Base-by-base conservation (phyloP, 2,888 invertebrate species). In the Apodemia duryi region DNA sequence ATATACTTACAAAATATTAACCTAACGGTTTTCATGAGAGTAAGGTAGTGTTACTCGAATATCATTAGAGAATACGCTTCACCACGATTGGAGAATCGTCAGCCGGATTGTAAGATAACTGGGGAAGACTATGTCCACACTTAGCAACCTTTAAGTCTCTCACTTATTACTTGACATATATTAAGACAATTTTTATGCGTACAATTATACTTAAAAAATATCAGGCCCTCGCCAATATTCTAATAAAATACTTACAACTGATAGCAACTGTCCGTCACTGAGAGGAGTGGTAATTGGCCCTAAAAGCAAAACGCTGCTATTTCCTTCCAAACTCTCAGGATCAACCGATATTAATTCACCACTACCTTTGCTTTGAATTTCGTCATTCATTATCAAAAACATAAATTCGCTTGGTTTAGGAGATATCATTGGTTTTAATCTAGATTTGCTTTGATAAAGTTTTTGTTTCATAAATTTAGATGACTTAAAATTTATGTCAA, bases 341-440 rank as follows among this genome's bases (percentile, higher is more conserved):
- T 91, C 89, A 10, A 90, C 90, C 5, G 78, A 75, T 70, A 91
- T 82, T 4, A 90, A 73, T 62, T 85, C 87, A 54, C 85, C 86
- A 67, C 78, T 78, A 13, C 46, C 46, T 68, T 82, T 84, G 65
- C 76, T 84, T 69, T 79, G 84, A 51, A 91, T 81, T 78, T 90
- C 91, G 54, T 91, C 91, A 71, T 91, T 91, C 57, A 91, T 74
- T 41, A 91, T 80, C 64, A 91, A 74, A 76, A 91, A 91, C 79
- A 91, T 83, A 63, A 84, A 83, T 76, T 91, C 88, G 63, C 76
- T 71, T 73, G 21, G 72, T 72, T 57, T 69, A 65, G 43, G 60
- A 32, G 13, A 35, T n/a, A 35, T 2, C 7, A 35, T 11, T 52
- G 11, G n/a, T 21, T 66, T 63, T 28, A 43, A 29, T 62, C 63